Percentiles rank a stretch among this genome's conserved stretches.
Evolutionary conservation across 2,888 invertebrate genomes (phyloP).

Genomic region (Pachliopta kotzebuea): DNA sequence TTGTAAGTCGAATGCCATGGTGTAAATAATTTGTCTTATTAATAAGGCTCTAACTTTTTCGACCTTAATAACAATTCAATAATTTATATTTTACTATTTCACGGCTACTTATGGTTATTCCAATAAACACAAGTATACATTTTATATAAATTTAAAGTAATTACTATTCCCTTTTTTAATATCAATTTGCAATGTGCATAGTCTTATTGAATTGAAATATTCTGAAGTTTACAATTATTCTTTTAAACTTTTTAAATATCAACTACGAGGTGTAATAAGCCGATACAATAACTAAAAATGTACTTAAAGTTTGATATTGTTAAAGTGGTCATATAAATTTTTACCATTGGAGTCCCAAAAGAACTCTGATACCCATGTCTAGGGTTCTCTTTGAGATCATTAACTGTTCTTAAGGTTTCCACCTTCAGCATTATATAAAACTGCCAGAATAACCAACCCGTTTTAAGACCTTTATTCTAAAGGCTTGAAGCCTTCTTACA

Average conservation of each 20-base stretch:
- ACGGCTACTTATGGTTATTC: constrained; percentile 13
- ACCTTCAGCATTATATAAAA: too few species aligned
- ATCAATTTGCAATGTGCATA: constrained; percentile 14
- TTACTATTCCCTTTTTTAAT: constrained; percentile 14
- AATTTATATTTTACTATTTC: constrained; percentile 7
- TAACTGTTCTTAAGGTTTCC: too few species aligned
- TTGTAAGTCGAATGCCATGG: constrained; percentile 36
- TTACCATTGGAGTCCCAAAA: constrained; percentile 36
- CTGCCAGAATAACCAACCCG: too few species aligned
- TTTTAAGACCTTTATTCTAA: too few species aligned
- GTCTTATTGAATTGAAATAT: constrained; percentile 10
- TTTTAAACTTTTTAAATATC: neutral
- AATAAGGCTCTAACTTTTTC: constrained; percentile 12
- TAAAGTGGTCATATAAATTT: constrained; percentile 45
- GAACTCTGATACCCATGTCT: too few species aligned
- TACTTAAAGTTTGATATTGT: constrained; percentile 67
- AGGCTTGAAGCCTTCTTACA: too few species aligned
- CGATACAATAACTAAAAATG: constrained; percentile 45
- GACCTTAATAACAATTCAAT: constrained; percentile 16
- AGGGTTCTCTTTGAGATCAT: too few species aligned
- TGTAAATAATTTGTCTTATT: constrained; percentile 32
- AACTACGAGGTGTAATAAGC: constrained; percentile 30
- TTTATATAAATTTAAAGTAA: constrained; percentile 20
- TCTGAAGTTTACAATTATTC: constrained; percentile 10
- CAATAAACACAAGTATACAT: constrained; percentile 13